Evolutionary conservation across 2,888 invertebrate genomes (phyloP), one percentile per base, ranked within the genome.

Genomic region (Drosophila paracracens): DNA sequence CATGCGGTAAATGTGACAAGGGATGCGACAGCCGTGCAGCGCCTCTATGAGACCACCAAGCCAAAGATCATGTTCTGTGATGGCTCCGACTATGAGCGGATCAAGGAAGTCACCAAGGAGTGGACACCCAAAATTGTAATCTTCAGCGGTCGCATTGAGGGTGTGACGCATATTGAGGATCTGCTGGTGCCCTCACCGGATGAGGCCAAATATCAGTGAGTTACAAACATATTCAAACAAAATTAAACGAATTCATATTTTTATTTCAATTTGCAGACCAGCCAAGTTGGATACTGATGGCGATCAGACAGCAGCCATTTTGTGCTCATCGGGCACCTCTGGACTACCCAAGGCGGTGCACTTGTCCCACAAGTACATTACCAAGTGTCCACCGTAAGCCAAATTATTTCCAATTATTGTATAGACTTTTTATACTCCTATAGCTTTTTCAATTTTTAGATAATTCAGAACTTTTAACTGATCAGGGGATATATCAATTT

Each of bases 61-160:
- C 91, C 91, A 21, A 84, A 83, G 70, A 54, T 91, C 35, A 79
- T 91, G 60, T 90, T 91, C 51, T 91, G 91, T 53, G 90, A 90
- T 64, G 74, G 51, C 2, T 31, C 60, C 0, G 72, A 73, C 58
- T 88, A 84, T 46, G 74, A 76, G 33, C 70, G 74, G 33, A 81
- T 89, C 16, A 81, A 80, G 59, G 70, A 78, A 13, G 54, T 79
- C 31, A 59, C 86, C 13, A 61, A 80, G 8, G 81, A 79, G 29
- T 71, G 88, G 61, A 27, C 72, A 0, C 80, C 81, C 3, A 74
- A 77, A 46, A 56, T 88, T 11, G 6, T 88, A 5, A 71, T 85
- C 0, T 60, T 83, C 2, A 76, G 70, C 0, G 83, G 66, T 1
- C 66, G 46, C 16, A 70, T 84, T 2, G 82, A 75, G 3, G 84